Evolutionary conservation across 2,888 invertebrate genomes (phyloP), one percentile per base, ranked within the genome.

Genomic region (Torymus auratus): DNA sequence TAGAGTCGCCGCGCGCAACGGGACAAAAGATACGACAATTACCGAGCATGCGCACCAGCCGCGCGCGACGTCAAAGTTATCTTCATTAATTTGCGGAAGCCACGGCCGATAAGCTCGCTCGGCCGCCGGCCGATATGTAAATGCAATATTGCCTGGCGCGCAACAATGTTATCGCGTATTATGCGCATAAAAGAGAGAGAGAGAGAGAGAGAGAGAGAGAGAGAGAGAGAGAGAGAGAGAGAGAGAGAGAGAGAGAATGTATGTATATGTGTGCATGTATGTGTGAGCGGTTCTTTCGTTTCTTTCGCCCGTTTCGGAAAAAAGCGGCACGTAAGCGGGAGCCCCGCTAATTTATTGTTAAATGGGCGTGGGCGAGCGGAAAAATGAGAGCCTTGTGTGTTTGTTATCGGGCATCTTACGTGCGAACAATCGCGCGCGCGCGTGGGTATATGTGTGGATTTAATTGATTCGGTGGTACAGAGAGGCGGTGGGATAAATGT

Each of bases 61-160:
- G 60, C 52, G 58, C 20, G 53, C 61, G 55, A 74, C 67, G 78
- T 78, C 80, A 80, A 78, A 80, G 82, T 82, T 82, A 82, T 82
- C 82, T 82, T 82, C 82, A 80, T 82, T 82, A 82, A 82, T 82
- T 82, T 80, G 74, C 80, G 74, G 64, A 70, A 80, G 76, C 70
- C 69, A 28, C 60, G 58, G 53, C 71, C 73, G 81, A 81, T 81
- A 81, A 81, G 70, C 77, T 41, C 41, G 41, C 41, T 7, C 41
- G 41, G 41, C 41, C 41, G 7, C 64, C 28, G 50, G 41, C 73
- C 68, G 64, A 70, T 78, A 78, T 82, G 81, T 82, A 75, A 82
- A 82, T 78, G 74, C 65, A 75, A 80, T 80, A 80, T 73, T 58
- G 68, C 60, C 50, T 62, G n/a, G 62, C 62, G 10, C 60, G 52